phyloP scores from a whole-genome alignment of 2,797 vertebrate genomes.

The Labroides dimidiatus region DNA sequence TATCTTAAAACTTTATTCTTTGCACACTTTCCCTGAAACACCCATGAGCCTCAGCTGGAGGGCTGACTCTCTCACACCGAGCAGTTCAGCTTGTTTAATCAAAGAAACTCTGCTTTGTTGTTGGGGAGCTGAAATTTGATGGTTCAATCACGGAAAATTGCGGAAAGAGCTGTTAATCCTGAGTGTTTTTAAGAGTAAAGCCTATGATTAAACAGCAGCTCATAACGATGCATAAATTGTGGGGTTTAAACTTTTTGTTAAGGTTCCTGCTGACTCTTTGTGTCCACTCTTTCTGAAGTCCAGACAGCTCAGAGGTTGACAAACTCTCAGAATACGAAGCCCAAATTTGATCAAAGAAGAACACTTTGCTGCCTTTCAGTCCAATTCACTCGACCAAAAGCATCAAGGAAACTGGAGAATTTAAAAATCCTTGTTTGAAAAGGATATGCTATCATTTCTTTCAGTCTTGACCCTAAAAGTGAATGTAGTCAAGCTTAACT shows the following conservation, averaged over 20 bases:
- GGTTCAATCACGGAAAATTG: conserved; percentile 61
- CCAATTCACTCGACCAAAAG: conserved; percentile 18
- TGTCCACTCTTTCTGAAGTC: conserved; percentile 31
- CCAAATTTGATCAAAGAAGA: conserved; percentile 26
- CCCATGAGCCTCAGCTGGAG: conserved; percentile 40
- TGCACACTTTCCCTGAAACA: conserved; percentile 29
- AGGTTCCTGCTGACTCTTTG: conserved; percentile 39
- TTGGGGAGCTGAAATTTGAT: conserved; percentile 40
- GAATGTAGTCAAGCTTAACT: conserved; percentile 46
- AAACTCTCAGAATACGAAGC: conserved; percentile 30
- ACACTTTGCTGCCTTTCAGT: conserved; percentile 20
- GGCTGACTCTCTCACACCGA: conserved; percentile 37
- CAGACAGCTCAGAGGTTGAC: conserved; percentile 39
- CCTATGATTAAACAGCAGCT: conserved; percentile 36
- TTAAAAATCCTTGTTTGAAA: conserved; percentile 43
- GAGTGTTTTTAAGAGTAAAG: conserved; percentile 36
- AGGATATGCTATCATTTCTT: conserved; percentile 34
- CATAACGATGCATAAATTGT: conserved; percentile 30
- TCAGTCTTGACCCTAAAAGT: conserved; percentile 30
- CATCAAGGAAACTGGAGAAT: conserved; percentile 24
- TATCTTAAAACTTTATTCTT: conserved; percentile 3
- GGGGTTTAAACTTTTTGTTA: conserved; percentile 22
- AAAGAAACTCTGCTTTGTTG: conserved; percentile 39
- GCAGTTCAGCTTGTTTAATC: conserved; percentile 31
- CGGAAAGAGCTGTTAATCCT: conserved; percentile 46